Evolutionary conservation across 2,797 vertebrate species (phyloP), one percentile per base, ranked within the genome.

Genomic region (Danio kyathit): DNA sequence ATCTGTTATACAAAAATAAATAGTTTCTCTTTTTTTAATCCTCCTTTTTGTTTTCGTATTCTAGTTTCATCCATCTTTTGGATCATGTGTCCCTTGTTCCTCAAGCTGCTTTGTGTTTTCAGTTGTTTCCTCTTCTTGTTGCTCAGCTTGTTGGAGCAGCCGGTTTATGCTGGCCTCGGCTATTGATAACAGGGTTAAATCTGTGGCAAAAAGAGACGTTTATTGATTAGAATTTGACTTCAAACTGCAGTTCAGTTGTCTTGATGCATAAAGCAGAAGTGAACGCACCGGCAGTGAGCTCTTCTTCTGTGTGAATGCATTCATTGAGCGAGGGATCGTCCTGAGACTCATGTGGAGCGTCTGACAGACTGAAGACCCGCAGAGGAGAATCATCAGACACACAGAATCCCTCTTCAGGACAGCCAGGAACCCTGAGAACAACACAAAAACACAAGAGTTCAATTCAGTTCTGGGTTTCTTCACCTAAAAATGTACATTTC

Each of bases 1-100:
- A 92, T 92, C 92, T 95, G 94, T 96, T 92, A 96, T 99, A 99
- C 94, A 99, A 99, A 99, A 99, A 99, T 99, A 99, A 98, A 99
- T 97, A 98, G 92, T 91, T 93, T 94, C 92, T 93, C 85, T 82
- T 76, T 86, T 88, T 91, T 91, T 29, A 29, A 29, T 29, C 29
- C 29, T 29, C 91, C 74, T 61, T 6, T 44, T 60, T 87, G 1
- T 60, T 60, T 63, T 3, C 29, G 79, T 40, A 64, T 91, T 84
- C 74, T n/a, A 46, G 71, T 88, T 74, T 93, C 77, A 94, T 88
- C 89, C 91, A 60, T 93, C 90, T 51, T 89, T 87, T 40, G 88
- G 80, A 83, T 84, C 83, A 59, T 79, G 71, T 8, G 85, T 89
- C 86, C 85, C 84, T 51, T 80, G 80, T 38, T 89, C 89, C 76